These are phyloP conservation scores for Clistopyga incitator DNA, from an alignment of 2,888 invertebrate species.

Conservation along the genomic window DNA sequence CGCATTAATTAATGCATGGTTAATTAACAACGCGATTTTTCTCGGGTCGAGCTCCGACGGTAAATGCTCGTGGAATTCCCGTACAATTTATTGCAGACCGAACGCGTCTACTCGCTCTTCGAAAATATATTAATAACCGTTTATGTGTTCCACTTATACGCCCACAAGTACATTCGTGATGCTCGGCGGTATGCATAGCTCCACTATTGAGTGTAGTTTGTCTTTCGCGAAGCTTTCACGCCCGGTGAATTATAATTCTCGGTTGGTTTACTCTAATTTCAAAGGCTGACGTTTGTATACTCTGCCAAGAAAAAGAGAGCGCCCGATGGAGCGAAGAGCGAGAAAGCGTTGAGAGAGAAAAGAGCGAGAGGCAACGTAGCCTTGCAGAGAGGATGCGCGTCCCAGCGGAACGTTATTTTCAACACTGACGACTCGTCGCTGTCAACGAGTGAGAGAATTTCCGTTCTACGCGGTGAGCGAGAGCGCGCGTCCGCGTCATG, in stretches of 20 bases:
- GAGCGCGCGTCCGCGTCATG: not conserved
- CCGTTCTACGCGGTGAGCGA: not conserved
- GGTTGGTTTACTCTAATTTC: constrained; percentile 67
- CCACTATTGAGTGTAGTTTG: constrained; percentile 46
- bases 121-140: constrained; percentile 8
- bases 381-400: constrained; percentile 29
- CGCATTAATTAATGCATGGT: not conserved
- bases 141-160: constrained; percentile 17
- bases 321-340: constrained; percentile 5
- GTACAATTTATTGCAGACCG: not conserved
- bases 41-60: not conserved
- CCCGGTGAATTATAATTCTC: constrained; percentile 53
- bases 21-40: too few species aligned
- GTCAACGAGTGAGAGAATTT: constrained; percentile 60
- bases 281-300: constrained; percentile 55
- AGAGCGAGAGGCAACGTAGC: not conserved
- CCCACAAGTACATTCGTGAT: constrained; percentile 23
- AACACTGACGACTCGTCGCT: constrained; percentile 59
- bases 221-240: constrained; percentile 46
- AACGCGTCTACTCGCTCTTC: not conserved
- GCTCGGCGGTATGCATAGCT: not conserved
- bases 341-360: constrained; percentile 17
- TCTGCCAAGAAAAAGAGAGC: constrained; percentile 60
- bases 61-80: not conserved
- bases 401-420: constrained; percentile 62